phyloP scores from a whole-genome alignment of 2,797 vertebrate species.

The Otus scops region DNA sequence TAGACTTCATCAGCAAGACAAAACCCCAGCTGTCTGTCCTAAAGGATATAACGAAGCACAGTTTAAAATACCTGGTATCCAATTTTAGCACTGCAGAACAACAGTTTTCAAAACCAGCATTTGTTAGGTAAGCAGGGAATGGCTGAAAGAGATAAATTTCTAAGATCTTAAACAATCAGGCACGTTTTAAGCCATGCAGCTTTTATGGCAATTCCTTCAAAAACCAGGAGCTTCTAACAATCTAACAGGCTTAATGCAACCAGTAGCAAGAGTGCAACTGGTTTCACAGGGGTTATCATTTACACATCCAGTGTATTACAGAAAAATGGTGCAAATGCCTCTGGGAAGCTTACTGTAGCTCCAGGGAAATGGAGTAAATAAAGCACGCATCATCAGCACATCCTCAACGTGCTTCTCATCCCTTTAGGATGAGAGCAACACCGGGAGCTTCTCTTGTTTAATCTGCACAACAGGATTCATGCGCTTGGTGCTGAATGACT shows the following conservation, averaged over 20 bases:
- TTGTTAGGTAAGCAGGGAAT: not conserved
- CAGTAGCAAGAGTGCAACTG: not conserved
- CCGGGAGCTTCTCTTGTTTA: not conserved
- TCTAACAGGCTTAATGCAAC: not conserved
- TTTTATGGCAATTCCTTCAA: not conserved
- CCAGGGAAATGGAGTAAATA: not conserved
- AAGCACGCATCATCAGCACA: not conserved
- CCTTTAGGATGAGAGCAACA: not conserved
- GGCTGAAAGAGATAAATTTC: not conserved
- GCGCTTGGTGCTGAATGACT: not conserved
- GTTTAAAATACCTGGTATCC: constrained; percentile 34
- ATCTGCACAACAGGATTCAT: not conserved
- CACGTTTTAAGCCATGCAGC: not conserved
- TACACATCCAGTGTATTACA: not conserved
- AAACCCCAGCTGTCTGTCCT: constrained; percentile 38
- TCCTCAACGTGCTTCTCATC: not conserved
- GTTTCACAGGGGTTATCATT: not conserved
- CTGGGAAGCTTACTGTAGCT: not conserved
- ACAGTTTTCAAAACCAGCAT: not conserved
- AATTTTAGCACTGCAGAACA: not conserved
- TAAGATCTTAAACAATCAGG: not conserved
- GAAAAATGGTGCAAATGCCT: not conserved
- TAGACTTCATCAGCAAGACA: constrained; percentile 31
- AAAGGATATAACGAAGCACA: not conserved
- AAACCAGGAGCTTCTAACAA: not conserved